Evolutionary conservation across 2,113 vertebrate species (phyloP), one percentile per base, ranked within the genome.

Genomic region (Balaenoptera acutorostrata): DNA sequence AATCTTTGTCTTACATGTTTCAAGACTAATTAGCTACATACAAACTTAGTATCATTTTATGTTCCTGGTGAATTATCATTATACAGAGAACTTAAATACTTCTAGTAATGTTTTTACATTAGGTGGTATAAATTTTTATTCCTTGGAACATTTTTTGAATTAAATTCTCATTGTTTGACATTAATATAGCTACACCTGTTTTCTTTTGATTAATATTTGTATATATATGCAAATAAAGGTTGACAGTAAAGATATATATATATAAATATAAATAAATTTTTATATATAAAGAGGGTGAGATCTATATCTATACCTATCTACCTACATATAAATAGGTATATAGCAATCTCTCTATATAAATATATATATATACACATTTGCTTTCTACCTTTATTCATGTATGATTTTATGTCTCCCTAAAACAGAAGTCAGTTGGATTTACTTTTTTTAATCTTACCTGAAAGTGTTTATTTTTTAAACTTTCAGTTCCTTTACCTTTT

Each of bases 251-350:
- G 59, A 27, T 25, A 21, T 21, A 57, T 21, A 57, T 11, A 12
- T 15, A 39, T 11, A 12, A 0, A 75, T 39, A 84, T 3, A 55
- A 55, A 27, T 36, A 57, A 55, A 59, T 63, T 14, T 63, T 12
- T 13, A 6, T 14, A 63, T 13, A 63, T 18, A n/a, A 0, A 33
- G 4, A 8, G 59, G 8, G 21, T 0, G 2, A 61, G 21, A 61
- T 27, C 21, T 59, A 55, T 18, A 59, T 25, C 57, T 59, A 59
- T 59, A 59, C 57, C 21, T 66, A 74, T 8, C 6, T n/a, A 74
- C 27, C 12, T n/a, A 12, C 7, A 39, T 61, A 20, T 33, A 66
- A 33, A 27, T n/a, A n/a, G n/a, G n/a, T n/a, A n/a, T n/a, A n/a
- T n/a, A n/a, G n/a, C n/a, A n/a, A n/a, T n/a, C n/a, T n/a, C n/a